Base-by-base conservation (phyloP, 2,888 invertebrate genomes). In the Heliconius cydno region DNA sequence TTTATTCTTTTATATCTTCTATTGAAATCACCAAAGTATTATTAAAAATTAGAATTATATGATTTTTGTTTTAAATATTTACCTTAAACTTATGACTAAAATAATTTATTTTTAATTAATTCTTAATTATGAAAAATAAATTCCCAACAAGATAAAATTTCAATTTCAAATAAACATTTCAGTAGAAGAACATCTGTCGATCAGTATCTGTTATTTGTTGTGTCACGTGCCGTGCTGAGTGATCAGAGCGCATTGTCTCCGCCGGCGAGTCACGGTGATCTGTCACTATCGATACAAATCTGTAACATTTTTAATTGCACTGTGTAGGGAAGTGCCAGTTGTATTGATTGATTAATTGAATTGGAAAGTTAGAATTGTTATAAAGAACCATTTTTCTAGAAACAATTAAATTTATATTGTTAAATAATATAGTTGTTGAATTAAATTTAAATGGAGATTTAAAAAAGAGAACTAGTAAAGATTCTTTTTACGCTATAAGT, bases 221-320 rank as follows among this genome's bases (percentile, higher is more conserved):
- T 81, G 86, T 86, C 86, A 86, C 86, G 86, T 86, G 86, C 83
- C 85, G 76, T 80, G 85, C 85, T 85, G 83, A 82, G 82, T 86
- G 86, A 86, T 86, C 86, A 84, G 82, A 80, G 71, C 77, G 79
- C 79, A 86, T 86, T 86, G 86, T 86, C 82, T 84, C 82, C 65
- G 82, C 84, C 82, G 79, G 79, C 72, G 80, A 80, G 83, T 86
- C 86, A 86, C 84, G 83, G 84, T 85, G 86, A 86, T 86, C 84
- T 81, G 84, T 86, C 86, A 86, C 84, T 84, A 85, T 85, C 84
- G 85, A 84, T 86, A 84, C 81, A 83, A 85, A 85, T 85, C 84
- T 85, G 83, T 82, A 80, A 78, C 79, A 82, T 82, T 85, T 86
- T 86, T 85, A 85, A 86, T 85, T 84, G 83, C 82, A 65, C 79